Conservation (phyloP, 2,797 vertebrate species). For the Triplophysa bombifrons region DNA sequence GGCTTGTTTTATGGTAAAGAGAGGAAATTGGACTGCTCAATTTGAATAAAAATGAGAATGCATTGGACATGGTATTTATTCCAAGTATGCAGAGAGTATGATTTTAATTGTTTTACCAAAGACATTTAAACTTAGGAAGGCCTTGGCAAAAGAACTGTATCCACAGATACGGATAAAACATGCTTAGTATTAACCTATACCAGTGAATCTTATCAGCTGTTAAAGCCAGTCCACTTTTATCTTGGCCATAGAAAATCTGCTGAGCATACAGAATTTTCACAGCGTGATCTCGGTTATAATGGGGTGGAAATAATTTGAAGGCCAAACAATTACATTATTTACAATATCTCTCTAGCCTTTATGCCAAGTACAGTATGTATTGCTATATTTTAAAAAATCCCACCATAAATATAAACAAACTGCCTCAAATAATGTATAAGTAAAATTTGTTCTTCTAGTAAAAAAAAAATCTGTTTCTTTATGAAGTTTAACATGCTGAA, state of each 20-base stretch:
- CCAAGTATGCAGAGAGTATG: not conserved
- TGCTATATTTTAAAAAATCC: not conserved
- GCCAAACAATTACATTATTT: not conserved
- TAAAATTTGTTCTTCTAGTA: too few relatives aligned
- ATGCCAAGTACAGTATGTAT: not conserved
- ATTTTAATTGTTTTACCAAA: not conserved
- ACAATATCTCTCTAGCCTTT: not conserved
- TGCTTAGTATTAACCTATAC: not conserved
- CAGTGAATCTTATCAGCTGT: not conserved
- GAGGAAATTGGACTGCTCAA: not conserved
- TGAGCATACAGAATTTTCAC: not conserved
- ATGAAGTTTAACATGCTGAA: too few relatives aligned
- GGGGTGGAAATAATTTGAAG: not conserved
- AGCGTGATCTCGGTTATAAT: not conserved
- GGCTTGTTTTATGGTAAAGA: not conserved
- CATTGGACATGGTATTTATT: not conserved
- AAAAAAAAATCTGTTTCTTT: too few relatives aligned
- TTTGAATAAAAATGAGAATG: not conserved
- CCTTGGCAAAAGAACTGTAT: not conserved
- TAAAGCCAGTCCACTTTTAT: not conserved
- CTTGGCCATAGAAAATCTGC: not conserved
- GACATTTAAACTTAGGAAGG: not conserved
- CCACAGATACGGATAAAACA: not conserved
- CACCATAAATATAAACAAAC: not conserved
- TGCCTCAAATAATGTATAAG: not conserved